These are phyloP conservation scores for Echeneis naucrates DNA, from an alignment of 2,797 vertebrate genomes.

Conservation along the genomic window DNA sequence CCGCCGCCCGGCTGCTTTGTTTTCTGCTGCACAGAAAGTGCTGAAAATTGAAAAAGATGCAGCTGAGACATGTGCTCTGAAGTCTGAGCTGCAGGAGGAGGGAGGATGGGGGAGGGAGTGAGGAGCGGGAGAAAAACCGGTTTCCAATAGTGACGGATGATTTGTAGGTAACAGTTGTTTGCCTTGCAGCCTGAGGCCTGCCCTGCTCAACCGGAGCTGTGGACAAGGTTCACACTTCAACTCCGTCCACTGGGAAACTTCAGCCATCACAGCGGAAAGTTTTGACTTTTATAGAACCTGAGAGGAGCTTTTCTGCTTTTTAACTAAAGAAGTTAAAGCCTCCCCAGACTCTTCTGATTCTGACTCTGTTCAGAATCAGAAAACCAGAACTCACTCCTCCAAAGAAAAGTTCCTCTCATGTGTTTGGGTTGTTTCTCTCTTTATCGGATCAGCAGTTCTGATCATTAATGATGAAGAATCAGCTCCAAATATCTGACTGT, in stretches of 20 bases:
- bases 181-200: slow-evolving; percentile 69
- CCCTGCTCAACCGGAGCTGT: slow-evolving; percentile 4
- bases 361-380: too few relatives aligned
- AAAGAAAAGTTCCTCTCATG: too few relatives aligned
- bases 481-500: too few relatives aligned
- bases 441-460: too few relatives aligned
- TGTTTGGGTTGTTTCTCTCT: too few relatives aligned
- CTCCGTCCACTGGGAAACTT: not conserved
- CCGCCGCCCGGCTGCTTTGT: not conserved
- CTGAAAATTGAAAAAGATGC: not conserved
- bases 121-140: slow-evolving; percentile 76
- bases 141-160: slow-evolving; percentile 81
- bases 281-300: not conserved
- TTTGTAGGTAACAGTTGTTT: slow-evolving; percentile 83
- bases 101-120: slow-evolving; percentile 29
- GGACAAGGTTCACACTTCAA: not conserved
- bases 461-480: too few relatives aligned
- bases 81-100: not conserved
- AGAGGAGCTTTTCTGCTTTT: too few relatives aligned
- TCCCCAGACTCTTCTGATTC: too few relatives aligned
- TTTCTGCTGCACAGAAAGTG: not conserved
- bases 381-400: too few relatives aligned
- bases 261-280: not conserved
- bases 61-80: slow-evolving; percentile 51
- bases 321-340: too few relatives aligned